These are phyloP conservation scores for Penaeus chinensis DNA, from an alignment of 1,140 invertebrate species.

Conservation along the genomic window DNA sequence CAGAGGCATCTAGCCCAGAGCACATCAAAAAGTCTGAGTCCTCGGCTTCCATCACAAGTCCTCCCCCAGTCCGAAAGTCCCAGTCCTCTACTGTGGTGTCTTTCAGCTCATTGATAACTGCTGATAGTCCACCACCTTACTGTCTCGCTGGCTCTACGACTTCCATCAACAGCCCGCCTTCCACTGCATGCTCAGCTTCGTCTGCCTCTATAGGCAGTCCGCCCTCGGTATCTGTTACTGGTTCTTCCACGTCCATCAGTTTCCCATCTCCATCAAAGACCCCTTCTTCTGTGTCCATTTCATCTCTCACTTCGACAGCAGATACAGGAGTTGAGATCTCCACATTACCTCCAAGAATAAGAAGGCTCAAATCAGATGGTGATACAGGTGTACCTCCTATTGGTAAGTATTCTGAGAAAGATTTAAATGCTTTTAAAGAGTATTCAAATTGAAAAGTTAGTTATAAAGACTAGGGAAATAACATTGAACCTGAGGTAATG, in stretches of 20 bases:
- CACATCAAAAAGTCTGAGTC: constrained; percentile 6
- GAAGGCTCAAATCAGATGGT: constrained; percentile 49
- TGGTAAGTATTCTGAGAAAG: constrained; percentile 16
- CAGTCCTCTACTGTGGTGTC: constrained; percentile 18
- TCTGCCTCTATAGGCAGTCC: constrained; percentile 49
- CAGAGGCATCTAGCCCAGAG: constrained; percentile 16
- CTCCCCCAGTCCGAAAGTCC: constrained; percentile 11
- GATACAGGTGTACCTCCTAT: constrained; percentile 21
- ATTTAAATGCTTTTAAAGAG: no score
- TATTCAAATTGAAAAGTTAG: no score
- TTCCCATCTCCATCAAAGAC: constrained; percentile 52
- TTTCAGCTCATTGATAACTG: constrained; percentile 25
- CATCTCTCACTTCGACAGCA: constrained; percentile 42
- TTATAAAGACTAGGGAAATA: no score
- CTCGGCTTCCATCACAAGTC: not conserved
- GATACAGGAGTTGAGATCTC: constrained; percentile 40
- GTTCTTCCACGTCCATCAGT: constrained; percentile 53
- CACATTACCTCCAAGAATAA: constrained; percentile 43
- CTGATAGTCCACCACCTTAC: constrained; percentile 39
- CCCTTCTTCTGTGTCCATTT: constrained; percentile 49
- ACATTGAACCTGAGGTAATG: no score
- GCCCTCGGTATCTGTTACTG: constrained; percentile 50
- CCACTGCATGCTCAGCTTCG: constrained; percentile 49
- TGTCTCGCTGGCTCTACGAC: constrained; percentile 38
- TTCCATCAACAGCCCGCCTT: constrained; percentile 47